Conservation (phyloP, 2,888 invertebrate genomes). For the Emmelina monodactyla region DNA sequence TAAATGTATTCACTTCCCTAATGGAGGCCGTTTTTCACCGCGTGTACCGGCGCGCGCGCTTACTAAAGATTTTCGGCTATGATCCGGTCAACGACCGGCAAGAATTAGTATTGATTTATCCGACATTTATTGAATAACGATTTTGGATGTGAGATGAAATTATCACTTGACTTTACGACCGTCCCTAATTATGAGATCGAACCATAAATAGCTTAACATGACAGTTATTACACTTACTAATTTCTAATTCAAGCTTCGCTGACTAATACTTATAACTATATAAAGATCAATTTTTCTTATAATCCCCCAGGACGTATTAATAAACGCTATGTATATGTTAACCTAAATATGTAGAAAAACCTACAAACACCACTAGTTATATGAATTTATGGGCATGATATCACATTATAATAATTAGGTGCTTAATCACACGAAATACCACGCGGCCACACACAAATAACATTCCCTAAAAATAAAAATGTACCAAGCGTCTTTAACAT, state of each 20-base stretch:
- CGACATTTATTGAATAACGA: constrained; percentile 41
- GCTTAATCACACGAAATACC: constrained; percentile 7
- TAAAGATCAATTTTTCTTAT: no score
- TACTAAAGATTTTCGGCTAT: constrained; percentile 62
- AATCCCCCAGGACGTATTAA: no score
- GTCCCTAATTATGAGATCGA: no score
- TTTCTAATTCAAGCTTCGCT: no score
- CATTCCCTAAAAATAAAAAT: constrained; percentile 3
- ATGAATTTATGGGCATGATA: not conserved
- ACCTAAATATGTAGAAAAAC: no score
- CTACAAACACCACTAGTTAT: no score
- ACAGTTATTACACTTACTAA: no score
- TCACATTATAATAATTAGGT: constrained; percentile 1
- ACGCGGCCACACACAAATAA: constrained; percentile 25
- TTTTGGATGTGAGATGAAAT: not conserved
- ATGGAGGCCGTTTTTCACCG: constrained; percentile 64
- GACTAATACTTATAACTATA: no score
- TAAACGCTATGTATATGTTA: no score
- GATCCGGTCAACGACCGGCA: constrained; percentile 64
- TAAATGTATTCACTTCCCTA: constrained; percentile 68
- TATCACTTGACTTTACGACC: not conserved
- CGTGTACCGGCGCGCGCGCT: constrained; percentile 43
- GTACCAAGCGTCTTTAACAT: constrained; percentile 14
- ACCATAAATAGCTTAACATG: no score
- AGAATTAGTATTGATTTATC: constrained; percentile 46